Conservation (phyloP, 2,113 vertebrate genomes). For the Acrocephalus arundinaceus region DNA sequence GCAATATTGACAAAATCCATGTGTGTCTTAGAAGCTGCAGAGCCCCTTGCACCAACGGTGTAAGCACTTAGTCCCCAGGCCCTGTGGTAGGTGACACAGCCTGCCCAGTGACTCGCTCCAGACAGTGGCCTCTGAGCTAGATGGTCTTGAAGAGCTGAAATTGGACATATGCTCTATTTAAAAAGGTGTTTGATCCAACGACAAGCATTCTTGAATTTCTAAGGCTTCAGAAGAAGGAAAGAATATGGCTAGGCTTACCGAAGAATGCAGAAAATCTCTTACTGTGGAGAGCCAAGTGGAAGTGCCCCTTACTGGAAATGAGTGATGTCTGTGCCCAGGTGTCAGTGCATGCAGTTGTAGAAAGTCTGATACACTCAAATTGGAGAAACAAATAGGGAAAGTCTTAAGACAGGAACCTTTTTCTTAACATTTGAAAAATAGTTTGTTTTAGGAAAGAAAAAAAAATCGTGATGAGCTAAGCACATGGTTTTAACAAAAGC, state of each 20-base stretch:
- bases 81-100: neutral
- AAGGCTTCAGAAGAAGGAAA: neutral
- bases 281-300: neutral
- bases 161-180: neutral
- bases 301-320: rapidly evolving
- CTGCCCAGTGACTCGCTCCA: neutral
- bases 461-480: rapidly evolving
- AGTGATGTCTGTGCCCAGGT: rapidly evolving
- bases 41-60: neutral
- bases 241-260: neutral
- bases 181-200: neutral
- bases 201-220: neutral
- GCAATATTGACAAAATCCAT: neutral
- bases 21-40: neutral
- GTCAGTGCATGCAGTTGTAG: neutral
- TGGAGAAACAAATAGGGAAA: neutral
- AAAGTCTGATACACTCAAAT: neutral
- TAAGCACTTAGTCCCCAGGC: neutral
- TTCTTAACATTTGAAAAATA: neutral
- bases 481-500: neutral
- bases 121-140: neutral
- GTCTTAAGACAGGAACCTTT: neutral
- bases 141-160: neutral
- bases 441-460: neutral
- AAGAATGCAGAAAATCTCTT: neutral